Evolutionary conservation across 2,113 vertebrate genomes (phyloP).

Genomic region (Hippocampus guttulatus): DNA sequence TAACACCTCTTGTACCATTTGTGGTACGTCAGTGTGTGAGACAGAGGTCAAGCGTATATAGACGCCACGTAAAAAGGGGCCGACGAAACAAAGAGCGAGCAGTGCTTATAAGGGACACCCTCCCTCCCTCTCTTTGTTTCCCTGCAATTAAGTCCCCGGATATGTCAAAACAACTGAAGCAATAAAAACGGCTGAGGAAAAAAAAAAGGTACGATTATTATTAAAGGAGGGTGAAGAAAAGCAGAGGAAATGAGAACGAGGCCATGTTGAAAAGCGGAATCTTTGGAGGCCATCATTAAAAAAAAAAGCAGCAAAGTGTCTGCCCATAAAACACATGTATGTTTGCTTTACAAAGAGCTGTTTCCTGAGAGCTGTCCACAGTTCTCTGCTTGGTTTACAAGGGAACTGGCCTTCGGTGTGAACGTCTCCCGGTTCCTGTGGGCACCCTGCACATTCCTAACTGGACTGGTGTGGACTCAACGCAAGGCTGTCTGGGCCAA

Average conservation of each 20-base stretch:
- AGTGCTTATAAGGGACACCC: not conserved
- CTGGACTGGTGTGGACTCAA: constrained; percentile 25
- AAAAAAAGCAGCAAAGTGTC: constrained; percentile 51
- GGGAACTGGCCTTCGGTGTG: constrained; percentile 36
- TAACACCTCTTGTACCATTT: too few relatives aligned
- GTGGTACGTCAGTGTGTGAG: too few relatives aligned
- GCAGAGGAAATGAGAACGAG: constrained; percentile 55
- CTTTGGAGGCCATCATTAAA: constrained; percentile 50
- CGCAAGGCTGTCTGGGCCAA: not conserved
- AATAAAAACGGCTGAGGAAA: constrained; percentile 34
- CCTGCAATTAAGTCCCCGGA: constrained; percentile 33
- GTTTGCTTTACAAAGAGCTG: constrained; percentile 70
- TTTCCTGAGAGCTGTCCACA: constrained; percentile 70
- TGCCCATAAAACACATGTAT: constrained; percentile 64
- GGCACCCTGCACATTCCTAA: constrained; percentile 22
- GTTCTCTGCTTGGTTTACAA: constrained; percentile 41
- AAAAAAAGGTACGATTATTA: constrained; percentile 18
- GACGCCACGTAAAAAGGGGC: constrained; percentile 46
- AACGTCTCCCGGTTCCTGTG: constrained; percentile 44
- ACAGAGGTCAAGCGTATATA: constrained; percentile 42
- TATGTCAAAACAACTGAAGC: constrained; percentile 52
- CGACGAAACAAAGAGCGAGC: constrained; percentile 5
- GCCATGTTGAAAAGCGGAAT: constrained; percentile 63
- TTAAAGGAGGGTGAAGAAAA: constrained; percentile 53
- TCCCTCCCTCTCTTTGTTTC: constrained; percentile 39